Evolutionary conservation across 2,113 vertebrate species (phyloP), one percentile per base, ranked within the genome.

Genomic region (Trogon surrucura): DNA sequence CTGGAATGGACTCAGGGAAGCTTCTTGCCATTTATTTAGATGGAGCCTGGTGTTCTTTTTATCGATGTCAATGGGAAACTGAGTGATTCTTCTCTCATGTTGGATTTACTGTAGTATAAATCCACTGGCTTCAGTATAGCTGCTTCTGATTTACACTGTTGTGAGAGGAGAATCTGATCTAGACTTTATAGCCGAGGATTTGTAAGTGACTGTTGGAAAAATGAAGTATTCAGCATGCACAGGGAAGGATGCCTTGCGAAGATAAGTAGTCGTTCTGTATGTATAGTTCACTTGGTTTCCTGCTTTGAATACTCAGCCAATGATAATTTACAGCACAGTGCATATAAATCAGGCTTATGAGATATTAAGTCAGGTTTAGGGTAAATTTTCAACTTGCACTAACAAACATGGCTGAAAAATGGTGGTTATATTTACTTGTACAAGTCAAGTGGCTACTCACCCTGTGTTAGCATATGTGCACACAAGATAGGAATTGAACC

Each of bases 1-100:
- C 61, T 79, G 74, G 30, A 95, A 80, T 14, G 71, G 58, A 72
- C 80, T 89, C 60, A 56, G 60, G 75, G 65, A 95, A 93, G 48
- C 51, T 83, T 92, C 53, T 45, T 91, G 80, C 47, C 21, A 30
- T 73, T 94, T 88, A 66, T 95, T 94, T 89, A 29, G 17, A 32
- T 25, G 27, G 56, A 85, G 27, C 44, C 36, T 80, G 62, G 62
- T 80, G 41, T 47, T 93, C 61, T 56, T 81, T 74, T 70, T 61
- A 73, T 58, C 1, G 1, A 58, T 48, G 71, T 60, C 67, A 70
- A 17, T 54, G 50, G 38, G 87, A 47, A 95, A 53, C 36, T 29
- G 61, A 74, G 56, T 56, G 64, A 82, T 86, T 91, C 27, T 81
- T 67, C 61, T 69, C 58, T 85, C 9, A 10, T 9, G 27, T 13